phyloP scores from a whole-genome alignment of 2,888 invertebrate species.

The Leucophora obtusa region DNA sequence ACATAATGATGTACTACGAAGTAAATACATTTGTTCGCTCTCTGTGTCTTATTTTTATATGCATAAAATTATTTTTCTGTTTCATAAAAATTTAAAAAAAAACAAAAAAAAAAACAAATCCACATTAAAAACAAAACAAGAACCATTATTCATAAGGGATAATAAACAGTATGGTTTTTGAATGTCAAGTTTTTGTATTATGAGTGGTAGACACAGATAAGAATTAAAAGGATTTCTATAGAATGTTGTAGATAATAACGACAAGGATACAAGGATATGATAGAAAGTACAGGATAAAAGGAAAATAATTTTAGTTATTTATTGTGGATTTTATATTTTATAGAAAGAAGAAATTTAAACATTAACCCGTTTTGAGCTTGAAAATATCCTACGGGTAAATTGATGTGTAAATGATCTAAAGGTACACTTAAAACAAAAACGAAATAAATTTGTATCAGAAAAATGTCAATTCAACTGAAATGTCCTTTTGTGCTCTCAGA shows the following conservation, averaged over 20 bases:
- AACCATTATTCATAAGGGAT: slow-evolving; percentile 49
- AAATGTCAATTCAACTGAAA: too few relatives aligned
- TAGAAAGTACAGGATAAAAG: neutral
- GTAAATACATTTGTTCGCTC: neutral
- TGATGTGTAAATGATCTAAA: too few relatives aligned
- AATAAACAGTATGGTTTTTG: slow-evolving; percentile 53
- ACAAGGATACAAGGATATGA: neutral
- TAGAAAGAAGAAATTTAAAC: too few relatives aligned
- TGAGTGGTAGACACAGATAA: slow-evolving; percentile 53
- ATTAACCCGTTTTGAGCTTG: too few relatives aligned
- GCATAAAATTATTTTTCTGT: slow-evolving; percentile 12
- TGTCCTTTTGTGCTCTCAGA: too few relatives aligned
- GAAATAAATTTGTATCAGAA: too few relatives aligned
- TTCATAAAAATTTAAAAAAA: neutral
- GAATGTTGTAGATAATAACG: neutral
- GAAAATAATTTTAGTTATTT: neutral
- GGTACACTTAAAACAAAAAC: too few relatives aligned
- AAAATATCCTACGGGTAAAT: too few relatives aligned
- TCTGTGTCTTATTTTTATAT: slow-evolving; percentile 17
- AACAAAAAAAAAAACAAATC: neutral
- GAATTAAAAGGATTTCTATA: slow-evolving; percentile 29
- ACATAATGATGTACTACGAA: neutral
- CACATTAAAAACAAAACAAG: slow-evolving; percentile 5
- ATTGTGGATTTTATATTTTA: neutral
- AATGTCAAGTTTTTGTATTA: slow-evolving; percentile 59